Base-by-base conservation (phyloP, 2,888 invertebrate species). In the Tipula confusa region DNA sequence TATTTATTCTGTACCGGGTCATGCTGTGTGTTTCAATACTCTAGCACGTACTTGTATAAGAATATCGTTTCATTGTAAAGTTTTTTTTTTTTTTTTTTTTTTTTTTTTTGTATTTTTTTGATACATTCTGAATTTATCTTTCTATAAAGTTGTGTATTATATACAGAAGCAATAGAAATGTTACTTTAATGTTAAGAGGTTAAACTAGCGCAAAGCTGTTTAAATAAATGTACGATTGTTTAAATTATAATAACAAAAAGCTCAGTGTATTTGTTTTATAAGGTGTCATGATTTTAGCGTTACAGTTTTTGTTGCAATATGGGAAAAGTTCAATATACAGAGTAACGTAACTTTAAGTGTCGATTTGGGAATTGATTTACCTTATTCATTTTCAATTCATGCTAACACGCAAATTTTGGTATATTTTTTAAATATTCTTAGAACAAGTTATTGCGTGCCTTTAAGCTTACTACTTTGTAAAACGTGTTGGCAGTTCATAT, bases 21-120 rank as follows among this genome's bases (percentile, higher is more conserved):
- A 64, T 64, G 64, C 64, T 64, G 64, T 64, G 64, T 64, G 64
- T 64, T 64, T 64, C 24, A 64, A 64, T 64, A 9, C 64, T 64
- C 64, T 64, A 64, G 64, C 64, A 64, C 64, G 64, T 64, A 64
- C 64, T 64, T 64, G 9, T 9, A 7, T 24, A 64, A 64, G 64
- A 64, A 64, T 64, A 64, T 64, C 24, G 18, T 64, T 64, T 2
- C 64, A 24, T 64, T 24, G 64, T 64, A 13, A 4, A 24, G 6
- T 24, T 43, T 43, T 43, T n/a, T 43, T n/a, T n/a, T n/a, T n/a
- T n/a, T n/a, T n/a, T n/a, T n/a, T n/a, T n/a, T n/a, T n/a, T n/a
- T n/a, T n/a, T n/a, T n/a, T n/a, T n/a, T n/a, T n/a, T n/a, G n/a
- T n/a, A n/a, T n/a, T 6, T 43, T 43, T 15, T 43, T 43, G 43